phyloP scores from a whole-genome alignment of 2,113 vertebrate genomes.

The Cettia cetti region DNA sequence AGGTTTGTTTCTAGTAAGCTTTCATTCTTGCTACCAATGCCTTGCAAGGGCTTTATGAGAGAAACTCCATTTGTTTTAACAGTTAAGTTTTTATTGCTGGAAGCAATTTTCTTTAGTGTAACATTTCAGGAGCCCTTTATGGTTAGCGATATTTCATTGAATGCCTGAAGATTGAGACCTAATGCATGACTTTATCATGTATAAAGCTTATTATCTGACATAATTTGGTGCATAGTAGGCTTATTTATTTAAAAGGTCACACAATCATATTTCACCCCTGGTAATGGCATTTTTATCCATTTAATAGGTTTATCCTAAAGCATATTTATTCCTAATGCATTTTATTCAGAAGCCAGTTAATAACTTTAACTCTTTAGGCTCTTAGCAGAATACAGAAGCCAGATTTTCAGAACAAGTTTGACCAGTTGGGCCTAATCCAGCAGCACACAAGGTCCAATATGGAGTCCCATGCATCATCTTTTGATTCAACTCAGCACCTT shows the following conservation, averaged over 20 bases:
- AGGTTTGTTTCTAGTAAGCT: neutral
- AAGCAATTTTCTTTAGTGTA: slow-evolving; percentile 59
- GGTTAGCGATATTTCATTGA: neutral
- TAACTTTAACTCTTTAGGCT: slow-evolving; percentile 35
- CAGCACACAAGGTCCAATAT: neutral
- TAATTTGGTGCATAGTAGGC: slow-evolving; percentile 55
- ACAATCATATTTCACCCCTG: slow-evolving; percentile 55
- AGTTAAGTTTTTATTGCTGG: slow-evolving; percentile 50
- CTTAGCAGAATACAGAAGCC: neutral
- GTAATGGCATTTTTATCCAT: slow-evolving; percentile 67
- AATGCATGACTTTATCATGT: slow-evolving; percentile 49
- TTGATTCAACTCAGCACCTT: neutral
- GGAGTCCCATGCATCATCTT: neutral
- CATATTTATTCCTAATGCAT: slow-evolving; percentile 52
- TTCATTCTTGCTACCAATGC: neutral
- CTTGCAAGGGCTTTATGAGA: neutral
- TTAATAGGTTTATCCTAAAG: slow-evolving; percentile 64
- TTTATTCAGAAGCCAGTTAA: slow-evolving; percentile 43
- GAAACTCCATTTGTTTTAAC: slow-evolving; percentile 49
- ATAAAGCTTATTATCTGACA: slow-evolving; percentile 64
- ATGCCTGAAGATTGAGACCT: slow-evolving; percentile 39
- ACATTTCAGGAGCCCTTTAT: slow-evolving; percentile 56
- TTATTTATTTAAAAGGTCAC: slow-evolving; percentile 69
- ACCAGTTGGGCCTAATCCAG: neutral
- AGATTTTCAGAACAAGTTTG: neutral